Conservation (phyloP, 2,113 vertebrate genomes). For the Stegostoma tigrinum region DNA sequence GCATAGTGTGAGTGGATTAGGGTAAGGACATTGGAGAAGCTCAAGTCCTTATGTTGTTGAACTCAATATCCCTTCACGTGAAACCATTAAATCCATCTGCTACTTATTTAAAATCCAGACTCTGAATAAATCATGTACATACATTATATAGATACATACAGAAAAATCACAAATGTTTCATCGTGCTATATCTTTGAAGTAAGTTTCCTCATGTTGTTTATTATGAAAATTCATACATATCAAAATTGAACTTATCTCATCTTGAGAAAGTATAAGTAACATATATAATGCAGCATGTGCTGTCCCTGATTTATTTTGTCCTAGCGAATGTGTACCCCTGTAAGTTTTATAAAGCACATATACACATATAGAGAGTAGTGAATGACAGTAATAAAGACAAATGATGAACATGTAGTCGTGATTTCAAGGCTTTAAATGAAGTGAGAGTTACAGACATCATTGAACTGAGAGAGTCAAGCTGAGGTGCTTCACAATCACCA, state of each 20-base stretch:
- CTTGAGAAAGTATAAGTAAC: not conserved
- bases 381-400: not conserved
- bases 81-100: no score
- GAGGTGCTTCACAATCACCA: not conserved
- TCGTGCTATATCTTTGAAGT: not conserved
- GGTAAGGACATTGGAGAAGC: no score
- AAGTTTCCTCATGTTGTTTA: not conserved
- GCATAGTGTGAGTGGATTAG: no score
- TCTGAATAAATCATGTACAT: no score
- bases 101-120: no score
- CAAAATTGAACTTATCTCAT: not conserved
- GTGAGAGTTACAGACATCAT: not conserved
- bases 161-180: not conserved
- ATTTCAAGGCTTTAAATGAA: not conserved
- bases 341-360: not conserved
- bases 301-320: not conserved
- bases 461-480: not conserved
- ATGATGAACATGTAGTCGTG: not conserved
- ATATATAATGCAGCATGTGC: not conserved
- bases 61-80: no score
- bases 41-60: no score
- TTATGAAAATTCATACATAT: not conserved
- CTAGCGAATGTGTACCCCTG: not conserved
- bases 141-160: no score
- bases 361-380: not conserved